These are phyloP conservation scores for Umimayanthus chanpuru DNA, from an alignment of 92 coral and sea anemone species.

Conservation along the genomic window DNA sequence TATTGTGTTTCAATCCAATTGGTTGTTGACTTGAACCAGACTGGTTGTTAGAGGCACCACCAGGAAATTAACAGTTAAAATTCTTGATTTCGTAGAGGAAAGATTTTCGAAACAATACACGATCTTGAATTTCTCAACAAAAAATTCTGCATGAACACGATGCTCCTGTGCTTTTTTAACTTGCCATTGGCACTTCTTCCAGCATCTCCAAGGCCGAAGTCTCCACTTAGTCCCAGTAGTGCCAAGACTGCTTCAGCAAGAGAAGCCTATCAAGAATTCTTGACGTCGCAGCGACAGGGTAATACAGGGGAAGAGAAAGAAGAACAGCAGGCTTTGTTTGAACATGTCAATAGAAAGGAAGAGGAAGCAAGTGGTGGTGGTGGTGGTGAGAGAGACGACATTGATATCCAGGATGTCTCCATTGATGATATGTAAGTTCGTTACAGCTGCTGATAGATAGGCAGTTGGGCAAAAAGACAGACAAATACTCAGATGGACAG, in stretches of 20 bases:
- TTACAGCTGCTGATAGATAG: neutral
- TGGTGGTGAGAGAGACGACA: slow-evolving; percentile 47
- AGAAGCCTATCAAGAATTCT: slow-evolving; percentile 83
- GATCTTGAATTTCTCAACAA: too few relatives aligned
- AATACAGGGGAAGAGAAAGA: slow-evolving; percentile 42
- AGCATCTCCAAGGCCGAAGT: slow-evolving; percentile 35
- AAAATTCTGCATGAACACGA: too few relatives aligned
- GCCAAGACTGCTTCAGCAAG: slow-evolving; percentile 50
- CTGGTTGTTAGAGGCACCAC: too few relatives aligned
- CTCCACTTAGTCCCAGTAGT: slow-evolving; percentile 54
- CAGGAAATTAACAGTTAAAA: too few relatives aligned
- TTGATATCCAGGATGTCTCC: slow-evolving; percentile 81
- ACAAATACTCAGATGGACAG: neutral
- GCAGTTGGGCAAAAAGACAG: neutral
- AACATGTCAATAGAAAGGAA: slow-evolving; percentile 54
- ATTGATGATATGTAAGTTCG: slow-evolving; percentile 81
- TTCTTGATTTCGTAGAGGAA: too few relatives aligned
- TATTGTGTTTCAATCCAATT: too few relatives aligned
- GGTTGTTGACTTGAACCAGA: too few relatives aligned
- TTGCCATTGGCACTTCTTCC: neutral
- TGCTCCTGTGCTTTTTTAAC: neutral
- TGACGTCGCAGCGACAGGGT: slow-evolving; percentile 59
- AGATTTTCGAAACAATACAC: too few relatives aligned
- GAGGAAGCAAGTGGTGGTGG: slow-evolving; percentile 18
- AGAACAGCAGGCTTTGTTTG: slow-evolving; percentile 57